phyloP scores from a whole-genome alignment of 2,888 invertebrate species.

The Gnatocerus cornutus region DNA sequence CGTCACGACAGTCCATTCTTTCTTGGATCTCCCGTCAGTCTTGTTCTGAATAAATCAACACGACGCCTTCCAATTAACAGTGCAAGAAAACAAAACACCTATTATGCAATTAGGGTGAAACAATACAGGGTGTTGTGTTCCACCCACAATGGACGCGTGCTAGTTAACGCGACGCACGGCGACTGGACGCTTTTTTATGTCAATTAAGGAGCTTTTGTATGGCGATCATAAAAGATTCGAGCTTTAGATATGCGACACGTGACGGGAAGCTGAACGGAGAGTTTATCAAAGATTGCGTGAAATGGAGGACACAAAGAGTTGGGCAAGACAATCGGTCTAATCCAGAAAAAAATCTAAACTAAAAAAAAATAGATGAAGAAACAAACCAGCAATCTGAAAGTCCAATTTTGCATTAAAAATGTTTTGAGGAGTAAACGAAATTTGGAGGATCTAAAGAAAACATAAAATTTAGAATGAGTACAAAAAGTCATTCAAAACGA shows the following conservation, averaged over 20 bases:
- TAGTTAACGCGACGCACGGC: conserved; percentile 55
- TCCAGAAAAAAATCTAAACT: no score
- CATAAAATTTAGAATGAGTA: no score
- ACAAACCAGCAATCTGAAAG: no score
- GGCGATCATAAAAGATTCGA: neutral
- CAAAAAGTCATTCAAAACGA: no score
- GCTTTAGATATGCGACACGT: conserved; percentile 32
- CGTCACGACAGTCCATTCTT: conserved; percentile 42
- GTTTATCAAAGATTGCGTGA: no score
- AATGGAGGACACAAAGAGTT: no score
- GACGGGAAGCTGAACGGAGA: neutral
- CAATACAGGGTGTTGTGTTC: conserved; percentile 57
- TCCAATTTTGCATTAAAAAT: no score
- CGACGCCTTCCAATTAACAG: conserved; percentile 57
- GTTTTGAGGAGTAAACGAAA: no score
- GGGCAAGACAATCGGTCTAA: no score
- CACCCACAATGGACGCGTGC: conserved; percentile 59
- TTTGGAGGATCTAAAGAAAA: no score
- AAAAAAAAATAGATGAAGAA: no score
- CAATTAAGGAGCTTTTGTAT: conserved; percentile 49
- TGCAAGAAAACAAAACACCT: conserved; percentile 61
- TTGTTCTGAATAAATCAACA: conserved; percentile 44
- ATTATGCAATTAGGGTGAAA: conserved; percentile 60
- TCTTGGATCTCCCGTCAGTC: conserved; percentile 4
- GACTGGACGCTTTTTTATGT: conserved; percentile 50